Evolutionary conservation across 2,888 invertebrate species (phyloP).

Genomic region (Lochmaea capreae): DNA sequence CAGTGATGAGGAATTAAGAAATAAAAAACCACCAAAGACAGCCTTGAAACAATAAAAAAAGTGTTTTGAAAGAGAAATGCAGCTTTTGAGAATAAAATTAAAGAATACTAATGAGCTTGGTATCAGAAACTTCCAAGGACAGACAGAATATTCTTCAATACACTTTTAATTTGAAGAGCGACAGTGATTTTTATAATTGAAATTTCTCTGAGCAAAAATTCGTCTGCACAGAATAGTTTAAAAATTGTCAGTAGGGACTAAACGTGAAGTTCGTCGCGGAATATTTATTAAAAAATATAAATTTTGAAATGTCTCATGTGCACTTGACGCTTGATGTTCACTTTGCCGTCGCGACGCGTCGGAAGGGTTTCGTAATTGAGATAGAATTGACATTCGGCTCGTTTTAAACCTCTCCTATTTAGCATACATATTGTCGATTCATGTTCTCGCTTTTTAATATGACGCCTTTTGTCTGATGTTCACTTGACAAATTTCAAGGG

Average conservation of each 20-base stretch:
- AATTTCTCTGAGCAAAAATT: background rate
- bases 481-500: conserved; percentile 49
- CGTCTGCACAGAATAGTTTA: background rate
- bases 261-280: background rate
- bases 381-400: conserved; percentile 62
- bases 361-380: conserved; percentile 65
- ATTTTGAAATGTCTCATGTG: conserved; percentile 55
- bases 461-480: conserved; percentile 50
- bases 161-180: too few relatives aligned
- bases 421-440: conserved; percentile 65
- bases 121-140: too few relatives aligned
- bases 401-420: conserved; percentile 62
- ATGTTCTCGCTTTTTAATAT: conserved; percentile 61
- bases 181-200: too few relatives aligned
- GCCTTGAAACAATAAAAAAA: too few relatives aligned
- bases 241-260: background rate
- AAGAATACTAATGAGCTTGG: too few relatives aligned
- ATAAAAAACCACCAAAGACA: too few relatives aligned
- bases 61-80: too few relatives aligned
- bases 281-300: conserved; percentile 58
- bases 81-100: too few relatives aligned
- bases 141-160: too few relatives aligned
- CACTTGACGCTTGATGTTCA: conserved; percentile 53
- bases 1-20: too few relatives aligned
- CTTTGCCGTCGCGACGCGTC: conserved; percentile 47